Evolutionary conservation across 1,140 invertebrate species (phyloP), one percentile per base, ranked within the genome.

Genomic region (Drosophila lacteicornis): DNA sequence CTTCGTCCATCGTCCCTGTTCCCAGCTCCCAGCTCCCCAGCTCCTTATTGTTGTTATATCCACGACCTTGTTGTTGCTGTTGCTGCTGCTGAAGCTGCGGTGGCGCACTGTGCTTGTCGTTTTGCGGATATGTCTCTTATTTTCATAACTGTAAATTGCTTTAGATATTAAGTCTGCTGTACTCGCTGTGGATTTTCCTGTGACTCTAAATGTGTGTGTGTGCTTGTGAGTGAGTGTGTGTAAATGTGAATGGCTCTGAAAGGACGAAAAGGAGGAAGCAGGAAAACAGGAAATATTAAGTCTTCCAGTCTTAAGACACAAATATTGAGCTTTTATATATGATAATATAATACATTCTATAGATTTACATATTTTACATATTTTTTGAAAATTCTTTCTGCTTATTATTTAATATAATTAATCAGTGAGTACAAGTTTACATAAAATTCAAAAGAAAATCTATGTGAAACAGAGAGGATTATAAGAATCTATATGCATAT

Each of bases 141-240:
- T 92, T 92, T 92, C 91, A 92, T 92, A 92, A 92, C 91, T 92
- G 91, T 92, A 92, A 92, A 92, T 92, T 92, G 91, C 91, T 92
- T 91, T 82, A 83, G 86, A 92, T 92, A 92, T 92, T 92, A 92
- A 92, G 91, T 75, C 77, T 75, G 70, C 67, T 75, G 55, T 82
- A 66, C 70, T 68, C 55, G 61, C 66, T 85, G 66, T 73, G 46
- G 60, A 63, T 73, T 78, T 61, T 60, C 43, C 33, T 55, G 30
- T 53, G 53, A 25, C 43, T 77, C 42, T 58, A 25, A 25, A 12
- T 61, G 66, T 53, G 30, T 53, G 30, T 53, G 46, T 51, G 59
- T 50, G 46, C 12, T 17, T 46, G 42, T 51, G 56, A 50, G 65
- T 30, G 15, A 27, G 15, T 42, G 50, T 15, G 17, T 46, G 12